Evolutionary conservation across 1,140 invertebrate species (phyloP), one percentile per base, ranked within the genome.

Genomic region (Dermatophagoides farinae): DNA sequence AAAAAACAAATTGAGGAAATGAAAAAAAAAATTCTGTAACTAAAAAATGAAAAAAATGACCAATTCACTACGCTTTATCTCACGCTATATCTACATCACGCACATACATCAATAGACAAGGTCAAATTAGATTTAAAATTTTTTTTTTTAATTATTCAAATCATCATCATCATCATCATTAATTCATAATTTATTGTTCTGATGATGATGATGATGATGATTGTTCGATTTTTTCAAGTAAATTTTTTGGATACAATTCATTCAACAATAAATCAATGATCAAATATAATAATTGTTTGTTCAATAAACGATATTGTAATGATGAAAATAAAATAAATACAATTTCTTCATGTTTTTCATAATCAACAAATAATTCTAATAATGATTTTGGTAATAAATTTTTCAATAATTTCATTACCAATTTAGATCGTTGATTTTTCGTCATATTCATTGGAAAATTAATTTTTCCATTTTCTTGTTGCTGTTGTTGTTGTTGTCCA

Each of bases 401-500:
- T 49, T 49, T 60, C 10, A 44, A 51, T 14, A 47, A 25, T 37
- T 49, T 49, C 37, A 60, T 20, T n/a, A 44, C 46, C 22, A 23
- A n/a, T 43, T 60, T 9, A 8, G 58, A 60, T 50, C 58, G 25
- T 52, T 60, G 58, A 39, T 37, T 60, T 22, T 60, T 60, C 1
- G 41, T 46, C 12, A 47, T 6, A 25, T 47, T 60, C 23, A 20
- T 12, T 50, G 11, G 11, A 20, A 20, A 18, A 20, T 20, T 50
- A 4, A 14, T 20, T 18, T 25, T n/a, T 8, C 41, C 41, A 43
- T 11, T n/a, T 43, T 11, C 10, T 44, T 44, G 10, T 20, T 5
- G 43, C 8, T 2, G 8, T 31, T 31, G 8, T 31, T 31, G 31
- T 4, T 31, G 31, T 31, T 4, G 8, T 31, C 47, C 31, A 31